Conservation (phyloP, 2,113 vertebrate species). For the Trichomycterus rosablanca region DNA sequence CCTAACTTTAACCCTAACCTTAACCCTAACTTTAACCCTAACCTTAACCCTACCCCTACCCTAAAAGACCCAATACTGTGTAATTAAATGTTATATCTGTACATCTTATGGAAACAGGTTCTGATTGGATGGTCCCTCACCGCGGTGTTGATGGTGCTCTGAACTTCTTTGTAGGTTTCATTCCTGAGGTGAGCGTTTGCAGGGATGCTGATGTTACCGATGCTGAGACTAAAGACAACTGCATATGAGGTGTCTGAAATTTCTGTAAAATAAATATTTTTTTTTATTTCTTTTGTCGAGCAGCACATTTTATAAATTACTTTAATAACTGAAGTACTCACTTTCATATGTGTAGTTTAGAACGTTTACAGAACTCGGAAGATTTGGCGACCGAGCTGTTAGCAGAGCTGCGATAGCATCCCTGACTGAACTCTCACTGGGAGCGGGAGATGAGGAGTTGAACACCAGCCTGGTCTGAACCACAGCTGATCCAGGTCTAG, state of each 20-base stretch:
- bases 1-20: too few relatives aligned
- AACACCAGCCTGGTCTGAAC: conserved; percentile 11
- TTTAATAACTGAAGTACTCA: background rate
- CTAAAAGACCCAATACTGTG: too few relatives aligned
- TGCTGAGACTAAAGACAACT: too few relatives aligned
- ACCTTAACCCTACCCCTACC: too few relatives aligned
- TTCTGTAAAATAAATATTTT: too few relatives aligned
- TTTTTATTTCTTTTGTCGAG: too few relatives aligned
- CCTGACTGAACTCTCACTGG: conserved; percentile 16
- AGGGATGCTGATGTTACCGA: background rate
- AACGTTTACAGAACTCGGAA: conserved; percentile 9
- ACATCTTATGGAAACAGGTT: too few relatives aligned
- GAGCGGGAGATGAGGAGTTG: conserved; percentile 20
- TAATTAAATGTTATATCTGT: too few relatives aligned
- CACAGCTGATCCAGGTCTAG: conserved; percentile 18
- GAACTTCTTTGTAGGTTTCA: background rate
- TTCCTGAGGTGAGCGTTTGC: background rate
- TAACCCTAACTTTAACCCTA: too few relatives aligned
- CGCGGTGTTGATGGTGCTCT: background rate
- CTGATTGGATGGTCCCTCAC: background rate
- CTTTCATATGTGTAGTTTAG: conserved; percentile 11
- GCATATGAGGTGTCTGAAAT: too few relatives aligned
- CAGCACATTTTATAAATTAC: conserved; percentile 3
- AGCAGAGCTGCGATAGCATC: background rate
- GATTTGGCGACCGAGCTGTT: background rate